Conservation (phyloP, 2,113 vertebrate species). For the Zapus hudsonius region DNA sequence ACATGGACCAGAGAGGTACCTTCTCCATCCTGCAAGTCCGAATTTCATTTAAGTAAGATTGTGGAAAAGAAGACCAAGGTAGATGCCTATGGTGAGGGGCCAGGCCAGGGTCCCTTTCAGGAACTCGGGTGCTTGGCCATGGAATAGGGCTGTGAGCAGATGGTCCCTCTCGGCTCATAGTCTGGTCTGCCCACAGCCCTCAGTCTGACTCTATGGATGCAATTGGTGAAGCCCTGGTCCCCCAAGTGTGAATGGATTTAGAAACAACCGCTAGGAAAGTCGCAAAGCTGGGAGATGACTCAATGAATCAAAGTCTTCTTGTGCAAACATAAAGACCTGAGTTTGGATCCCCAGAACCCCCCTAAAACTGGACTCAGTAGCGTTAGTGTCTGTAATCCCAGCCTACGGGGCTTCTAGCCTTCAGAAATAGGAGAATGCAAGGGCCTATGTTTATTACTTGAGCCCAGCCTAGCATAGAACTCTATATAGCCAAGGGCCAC, state of each 20-base stretch:
- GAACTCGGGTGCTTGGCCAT: not conserved
- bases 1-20: no score
- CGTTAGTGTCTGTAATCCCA: no score
- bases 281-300: no score
- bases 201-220: not conserved
- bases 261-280: not conserved
- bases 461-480: no score
- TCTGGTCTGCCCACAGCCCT: not conserved
- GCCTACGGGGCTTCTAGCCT: not conserved
- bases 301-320: no score
- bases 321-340: no score
- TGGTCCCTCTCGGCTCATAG: not conserved
- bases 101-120: not conserved
- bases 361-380: no score
- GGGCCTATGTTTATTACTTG: not conserved
- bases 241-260: no score
- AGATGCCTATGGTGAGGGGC: not conserved
- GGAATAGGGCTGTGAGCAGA: not conserved
- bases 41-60: not conserved
- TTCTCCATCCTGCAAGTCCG: not conserved
- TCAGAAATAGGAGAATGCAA: not conserved
- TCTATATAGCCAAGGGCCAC: no score
- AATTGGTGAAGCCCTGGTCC: rapidly evolving
- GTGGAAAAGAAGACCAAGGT: not conserved
- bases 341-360: no score